A percentile compares a stretch with the other conserved stretches of the same genome.
Conservation (phyloP, 2,113 vertebrate genomes). For the Otus sunia region DNA sequence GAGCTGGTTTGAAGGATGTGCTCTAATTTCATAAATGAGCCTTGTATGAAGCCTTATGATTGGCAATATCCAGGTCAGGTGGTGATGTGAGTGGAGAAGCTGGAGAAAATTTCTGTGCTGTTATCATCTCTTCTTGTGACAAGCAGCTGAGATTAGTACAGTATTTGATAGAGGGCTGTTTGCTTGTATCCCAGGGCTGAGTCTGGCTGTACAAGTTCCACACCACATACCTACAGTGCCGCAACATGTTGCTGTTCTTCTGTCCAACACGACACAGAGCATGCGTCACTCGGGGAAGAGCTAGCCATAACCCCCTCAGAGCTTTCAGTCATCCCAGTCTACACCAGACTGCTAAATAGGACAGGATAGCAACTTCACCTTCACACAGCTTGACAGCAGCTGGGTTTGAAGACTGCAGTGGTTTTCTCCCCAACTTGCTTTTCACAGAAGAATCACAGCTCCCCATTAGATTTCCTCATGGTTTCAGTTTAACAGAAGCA, state of each 20-base stretch:
- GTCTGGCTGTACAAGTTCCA: too few species aligned
- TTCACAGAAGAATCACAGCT: not conserved
- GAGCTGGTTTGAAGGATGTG: not conserved
- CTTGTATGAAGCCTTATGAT: not conserved
- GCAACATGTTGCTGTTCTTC: fast-evolving
- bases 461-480: not conserved
- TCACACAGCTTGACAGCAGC: not conserved
- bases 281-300: not conserved
- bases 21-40: not conserved
- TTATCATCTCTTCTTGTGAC: not conserved
- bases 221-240: fast-evolving
- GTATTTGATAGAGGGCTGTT: not conserved
- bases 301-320: fast-evolving
- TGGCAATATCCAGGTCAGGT: not conserved
- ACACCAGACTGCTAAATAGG: not conserved
- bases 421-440: not conserved
- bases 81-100: not conserved
- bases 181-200: not conserved
- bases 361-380: not conserved
- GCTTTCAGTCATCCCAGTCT: not conserved
- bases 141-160: not conserved
- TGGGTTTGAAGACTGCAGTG: not conserved
- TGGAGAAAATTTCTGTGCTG: not conserved
- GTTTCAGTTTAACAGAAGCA: not conserved
- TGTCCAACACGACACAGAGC: not conserved